Conservation (phyloP, 1,140 invertebrate genomes). For the Lucilia sericata region DNA sequence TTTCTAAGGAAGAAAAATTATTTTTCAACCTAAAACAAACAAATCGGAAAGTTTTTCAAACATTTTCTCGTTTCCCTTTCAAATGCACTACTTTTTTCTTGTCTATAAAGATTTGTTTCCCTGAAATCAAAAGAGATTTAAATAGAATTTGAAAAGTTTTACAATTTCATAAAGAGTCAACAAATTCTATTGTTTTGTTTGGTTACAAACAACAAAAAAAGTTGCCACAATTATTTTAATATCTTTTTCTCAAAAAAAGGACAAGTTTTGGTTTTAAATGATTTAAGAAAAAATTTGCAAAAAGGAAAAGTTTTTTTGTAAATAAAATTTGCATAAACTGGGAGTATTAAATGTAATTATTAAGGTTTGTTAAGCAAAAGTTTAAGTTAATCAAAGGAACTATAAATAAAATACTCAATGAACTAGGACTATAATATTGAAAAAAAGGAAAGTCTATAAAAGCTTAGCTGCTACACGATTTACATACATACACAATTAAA, state of each 20-base stretch:
- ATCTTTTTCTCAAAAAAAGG: neutral
- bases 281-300: neutral
- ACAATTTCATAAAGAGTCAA: neutral
- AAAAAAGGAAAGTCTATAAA: no score
- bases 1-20: neutral
- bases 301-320: neutral
- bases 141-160: conserved; percentile 1
- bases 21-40: neutral
- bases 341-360: no score
- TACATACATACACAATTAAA: no score
- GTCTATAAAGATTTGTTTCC: neutral
- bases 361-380: neutral
- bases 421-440: no score
- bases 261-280: neutral
- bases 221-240: neutral
- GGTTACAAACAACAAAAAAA: neutral
- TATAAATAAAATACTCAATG: no score
- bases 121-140: neutral
- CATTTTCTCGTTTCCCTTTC: neutral
- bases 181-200: neutral
- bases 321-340: neutral
- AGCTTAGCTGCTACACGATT: no score
- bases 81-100: neutral
- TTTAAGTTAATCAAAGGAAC: neutral
- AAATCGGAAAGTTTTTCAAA: neutral